Evolutionary conservation across 2,888 invertebrate genomes (phyloP), one percentile per base, ranked within the genome.

Genomic region (Dermolepida albohirtum): DNA sequence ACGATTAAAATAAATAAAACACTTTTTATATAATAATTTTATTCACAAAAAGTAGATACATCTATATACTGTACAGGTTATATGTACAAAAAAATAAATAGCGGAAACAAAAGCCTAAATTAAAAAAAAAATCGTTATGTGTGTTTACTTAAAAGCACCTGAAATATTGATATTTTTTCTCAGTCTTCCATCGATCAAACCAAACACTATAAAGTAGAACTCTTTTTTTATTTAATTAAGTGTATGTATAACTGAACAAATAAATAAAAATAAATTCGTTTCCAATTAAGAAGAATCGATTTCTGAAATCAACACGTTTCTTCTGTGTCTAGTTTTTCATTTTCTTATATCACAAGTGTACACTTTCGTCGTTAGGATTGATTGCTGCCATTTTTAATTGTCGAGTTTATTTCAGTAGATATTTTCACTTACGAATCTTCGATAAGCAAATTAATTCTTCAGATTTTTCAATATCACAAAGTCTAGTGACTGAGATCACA

Each of bases 1-100:
- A 22, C 1, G 22, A 22, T 22, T n/a, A 22, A 22, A 22, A 22
- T 22, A 22, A 22, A 22, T 22, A 2, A 22, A 22, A 22, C 22
- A 22, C 6, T 50, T 57, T 64, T 59, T 70, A 68, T 52, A 69
- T 67, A 67, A 67, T 59, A 40, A 44, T 67, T 72, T 70, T 72
- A 72, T 71, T 72, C 72, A 72, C 72, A 71, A 71, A 69, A 66
- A 66, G 57, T 67, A 65, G 65, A 59, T 71, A 71, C 70, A 72
- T 67, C 63, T 72, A 72, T 57, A 62, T 62, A 62, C 71, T 72
- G 72, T 72, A 72, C 72, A 72, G 57, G 52, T 72, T 69, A 70
- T 72, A 71, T 72, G 69, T 71, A 71, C 59, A 67, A 59, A 68
- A 70, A 66, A 66, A 66, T 66, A 66, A 66, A 66, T 66, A 66